Conservation (phyloP, 2,888 invertebrate genomes). For the Aricia artaxerxes region DNA sequence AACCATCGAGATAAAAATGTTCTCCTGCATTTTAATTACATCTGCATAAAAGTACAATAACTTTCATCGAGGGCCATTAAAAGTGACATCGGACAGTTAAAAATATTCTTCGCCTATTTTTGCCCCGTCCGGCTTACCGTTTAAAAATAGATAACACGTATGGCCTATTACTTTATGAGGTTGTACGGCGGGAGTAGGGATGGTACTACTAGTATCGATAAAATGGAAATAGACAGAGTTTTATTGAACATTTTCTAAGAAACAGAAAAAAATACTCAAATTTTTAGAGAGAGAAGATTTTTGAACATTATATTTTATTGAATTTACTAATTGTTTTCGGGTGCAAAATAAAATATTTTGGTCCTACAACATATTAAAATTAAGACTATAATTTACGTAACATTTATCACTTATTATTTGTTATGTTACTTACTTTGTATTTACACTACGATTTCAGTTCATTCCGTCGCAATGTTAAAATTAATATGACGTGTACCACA, state of each 20-base stretch:
- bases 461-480: too few species aligned
- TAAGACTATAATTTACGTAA: too few species aligned
- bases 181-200: constrained; percentile 31
- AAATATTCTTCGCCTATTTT: constrained; percentile 19
- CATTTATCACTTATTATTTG: too few species aligned
- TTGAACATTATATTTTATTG: too few species aligned
- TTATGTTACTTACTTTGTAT: too few species aligned
- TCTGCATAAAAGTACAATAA: constrained; percentile 26
- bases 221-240: background rate
- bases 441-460: too few species aligned
- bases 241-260: background rate
- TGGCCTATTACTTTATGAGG: constrained; percentile 35
- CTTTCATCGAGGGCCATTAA: constrained; percentile 25
- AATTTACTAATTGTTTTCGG: too few species aligned
- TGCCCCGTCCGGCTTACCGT: constrained; percentile 31
- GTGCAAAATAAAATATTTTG: too few species aligned
- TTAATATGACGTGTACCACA: too few species aligned
- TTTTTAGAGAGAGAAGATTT: too few species aligned
- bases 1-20: background rate
- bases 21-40: constrained; percentile 3
- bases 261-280: too few species aligned
- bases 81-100: constrained; percentile 15
- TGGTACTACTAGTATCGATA: background rate
- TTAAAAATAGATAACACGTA: constrained; percentile 40
- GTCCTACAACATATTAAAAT: too few species aligned